Percentiles rank a stretch among this genome's conserved stretches.
phyloP scores from a whole-genome alignment of 2,888 invertebrate species.

The Siphonodentalium dalli region DNA sequence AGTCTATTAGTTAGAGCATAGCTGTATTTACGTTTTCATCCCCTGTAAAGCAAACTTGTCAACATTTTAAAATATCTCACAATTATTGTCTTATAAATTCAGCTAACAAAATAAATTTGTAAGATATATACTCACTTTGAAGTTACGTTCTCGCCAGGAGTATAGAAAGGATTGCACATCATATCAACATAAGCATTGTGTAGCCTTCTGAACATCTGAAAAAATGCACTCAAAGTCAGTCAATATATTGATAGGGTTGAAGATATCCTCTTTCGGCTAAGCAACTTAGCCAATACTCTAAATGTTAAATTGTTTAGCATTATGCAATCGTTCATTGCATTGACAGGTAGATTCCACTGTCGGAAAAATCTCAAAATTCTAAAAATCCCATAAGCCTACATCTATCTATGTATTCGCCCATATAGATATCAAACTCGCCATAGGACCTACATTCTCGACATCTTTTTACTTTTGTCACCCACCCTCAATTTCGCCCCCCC shows the following conservation, averaged over 20 bases:
- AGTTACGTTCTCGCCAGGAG: slow-evolving; percentile 86
- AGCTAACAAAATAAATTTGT: too few relatives aligned
- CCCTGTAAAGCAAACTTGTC: slow-evolving; percentile 9
- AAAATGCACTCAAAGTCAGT: neutral
- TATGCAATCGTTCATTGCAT: too few relatives aligned
- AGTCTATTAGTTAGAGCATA: too few relatives aligned
- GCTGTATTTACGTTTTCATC: too few relatives aligned
- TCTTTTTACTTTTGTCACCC: too few relatives aligned
- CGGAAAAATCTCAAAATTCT: neutral
- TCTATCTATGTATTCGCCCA: too few relatives aligned
- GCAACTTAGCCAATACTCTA: too few relatives aligned
- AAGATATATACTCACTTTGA: slow-evolving; percentile 84
- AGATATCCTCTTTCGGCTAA: too few relatives aligned
- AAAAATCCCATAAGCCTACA: neutral
- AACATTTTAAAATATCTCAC: too few relatives aligned
- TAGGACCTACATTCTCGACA: too few relatives aligned
- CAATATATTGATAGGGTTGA: neutral
- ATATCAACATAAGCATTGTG: slow-evolving; percentile 93
- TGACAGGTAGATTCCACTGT: neutral
- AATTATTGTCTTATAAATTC: too few relatives aligned
- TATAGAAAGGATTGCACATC: slow-evolving; percentile 95
- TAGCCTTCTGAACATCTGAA: slow-evolving; percentile 84
- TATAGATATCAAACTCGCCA: neutral
- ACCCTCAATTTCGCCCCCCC: too few relatives aligned
- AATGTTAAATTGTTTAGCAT: neutral